Base-by-base conservation (phyloP, 53 echinoderm and acorn worm species). In the Glandiceps talaboti region DNA sequence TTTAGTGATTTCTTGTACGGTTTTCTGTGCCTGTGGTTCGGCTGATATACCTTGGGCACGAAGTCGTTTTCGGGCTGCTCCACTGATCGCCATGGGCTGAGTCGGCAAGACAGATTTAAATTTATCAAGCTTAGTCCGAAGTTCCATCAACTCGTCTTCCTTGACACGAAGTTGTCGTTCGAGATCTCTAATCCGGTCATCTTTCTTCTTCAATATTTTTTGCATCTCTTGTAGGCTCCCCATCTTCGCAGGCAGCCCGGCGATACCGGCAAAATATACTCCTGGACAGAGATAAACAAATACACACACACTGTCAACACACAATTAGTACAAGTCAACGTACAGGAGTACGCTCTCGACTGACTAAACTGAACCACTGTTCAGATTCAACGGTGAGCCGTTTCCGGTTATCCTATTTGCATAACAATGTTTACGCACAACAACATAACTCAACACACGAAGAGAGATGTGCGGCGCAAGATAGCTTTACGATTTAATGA, bases 41-140 rank as follows among this genome's bases (percentile, higher is more conserved):
- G 97, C 97, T 14, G 97, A 96, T 33, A 96, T 96, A 76, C 97
- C 97, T 74, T 92, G 77, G 73, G 90, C 97, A 33, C 97, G 33
- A 80, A 92, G 92, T 82, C 79, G 88, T 82, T 89, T 87, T 31
- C 79, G 31, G 25, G 85, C 86, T 29, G 86, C 87, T 28, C 89
- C 89, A 74, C 92, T 92, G 32, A 80, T 30, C 32, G 90, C 94
- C 81, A 94, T 82, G 72, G 90, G 88, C 27, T 86, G 86, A 1
- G 91, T 89, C 33, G 92, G 97, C 76, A 96, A 82, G 12, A 96
- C 97, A 28, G 92, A 92, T 82, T 93, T 90, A 82, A 92, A 96
- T 73, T 96, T 96, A 82, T 96, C 92, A 77, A 96, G 84, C 73
- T 92, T 96, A 72, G 89, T 92, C 73, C 92, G 83, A 64, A 96